These are phyloP conservation scores for Drosophila ustulata DNA, from an alignment of 2,888 invertebrate genomes.

Conservation along the genomic window DNA sequence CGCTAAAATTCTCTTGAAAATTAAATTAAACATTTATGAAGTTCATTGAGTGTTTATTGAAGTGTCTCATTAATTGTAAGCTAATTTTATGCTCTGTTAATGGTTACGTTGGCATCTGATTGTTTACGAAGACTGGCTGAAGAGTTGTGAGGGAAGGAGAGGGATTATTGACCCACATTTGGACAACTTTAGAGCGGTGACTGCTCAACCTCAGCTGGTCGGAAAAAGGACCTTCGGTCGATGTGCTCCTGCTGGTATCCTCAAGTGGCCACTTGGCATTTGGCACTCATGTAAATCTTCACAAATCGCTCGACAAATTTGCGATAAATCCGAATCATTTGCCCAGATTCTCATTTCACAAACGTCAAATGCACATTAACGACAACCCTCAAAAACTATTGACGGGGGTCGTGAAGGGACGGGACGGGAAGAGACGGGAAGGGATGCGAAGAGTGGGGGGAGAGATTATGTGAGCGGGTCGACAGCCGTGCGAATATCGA, in stretches of 20 bases:
- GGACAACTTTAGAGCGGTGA: constrained; percentile 7
- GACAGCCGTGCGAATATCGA: constrained; percentile 64
- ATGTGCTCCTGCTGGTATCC: constrained; percentile 42
- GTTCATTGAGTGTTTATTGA: too few species aligned
- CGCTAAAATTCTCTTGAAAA: too few species aligned
- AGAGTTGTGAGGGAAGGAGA: background rate
- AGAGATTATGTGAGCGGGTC: constrained; percentile 35
- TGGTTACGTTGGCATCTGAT: too few species aligned
- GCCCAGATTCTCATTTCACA: constrained; percentile 80
- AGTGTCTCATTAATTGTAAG: too few species aligned
- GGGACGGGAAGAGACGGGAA: too few species aligned
- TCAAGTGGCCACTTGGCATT: constrained; percentile 79
- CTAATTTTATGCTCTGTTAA: background rate
- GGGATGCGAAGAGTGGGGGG: background rate
- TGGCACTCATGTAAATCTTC: constrained; percentile 78
- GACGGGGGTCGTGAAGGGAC: constrained; percentile 52
- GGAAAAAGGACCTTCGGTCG: constrained; percentile 36
- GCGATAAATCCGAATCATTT: constrained; percentile 78
- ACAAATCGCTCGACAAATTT: constrained; percentile 79
- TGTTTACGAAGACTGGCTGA: background rate
- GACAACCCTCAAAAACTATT: constrained; percentile 59
- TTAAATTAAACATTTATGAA: too few species aligned
- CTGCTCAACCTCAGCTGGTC: constrained; percentile 39
- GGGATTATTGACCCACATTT: constrained; percentile 24
- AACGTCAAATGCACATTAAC: constrained; percentile 79